A percentile compares a stretch with the other conserved stretches of the same genome.
Evolutionary conservation across 1,140 invertebrate genomes (phyloP).

Genomic region (Geopemphigus sp.): DNA sequence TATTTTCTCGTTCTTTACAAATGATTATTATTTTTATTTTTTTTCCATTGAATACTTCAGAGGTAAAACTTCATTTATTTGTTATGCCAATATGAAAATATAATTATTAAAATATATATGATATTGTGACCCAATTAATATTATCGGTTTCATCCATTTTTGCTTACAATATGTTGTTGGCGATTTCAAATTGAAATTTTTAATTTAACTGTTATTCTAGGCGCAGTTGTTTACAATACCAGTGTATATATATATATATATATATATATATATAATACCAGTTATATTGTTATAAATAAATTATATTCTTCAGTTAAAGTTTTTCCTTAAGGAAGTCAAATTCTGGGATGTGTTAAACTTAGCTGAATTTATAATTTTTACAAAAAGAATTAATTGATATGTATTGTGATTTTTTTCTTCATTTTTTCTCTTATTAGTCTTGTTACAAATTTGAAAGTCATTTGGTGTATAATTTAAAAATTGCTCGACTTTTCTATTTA

Average conservation of each 20-base stretch:
- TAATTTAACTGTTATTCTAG: conserved; percentile 2
- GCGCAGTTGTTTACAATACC: background rate
- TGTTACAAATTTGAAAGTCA: conserved; percentile 42
- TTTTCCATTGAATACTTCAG: conserved; percentile 42
- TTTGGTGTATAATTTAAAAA: conserved; percentile 21
- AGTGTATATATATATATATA: background rate
- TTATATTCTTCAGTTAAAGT: background rate
- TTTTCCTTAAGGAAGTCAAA: background rate
- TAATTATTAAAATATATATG: conserved; percentile 29
- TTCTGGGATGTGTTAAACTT: conserved; percentile 1
- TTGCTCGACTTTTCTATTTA: conserved; percentile 44
- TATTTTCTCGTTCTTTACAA: conserved; percentile 34
- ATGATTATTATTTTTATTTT: conserved; percentile 39
- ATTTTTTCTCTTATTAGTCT: conserved; percentile 20
- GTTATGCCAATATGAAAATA: conserved; percentile 29
- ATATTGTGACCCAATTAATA: conserved; percentile 31
- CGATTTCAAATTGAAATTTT: conserved; percentile 15
- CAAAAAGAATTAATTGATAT: conserved; percentile 19
- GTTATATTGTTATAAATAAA: conserved; percentile 19
- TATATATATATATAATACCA: background rate
- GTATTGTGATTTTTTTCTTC: conserved; percentile 45
- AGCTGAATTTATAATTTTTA: conserved; percentile 38
- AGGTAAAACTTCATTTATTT: conserved; percentile 32
- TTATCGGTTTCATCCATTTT: conserved; percentile 32
- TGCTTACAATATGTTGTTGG: conserved; percentile 2